phyloP scores from a whole-genome alignment of 2,113 vertebrate species.

The Oryzias javanicus region DNA sequence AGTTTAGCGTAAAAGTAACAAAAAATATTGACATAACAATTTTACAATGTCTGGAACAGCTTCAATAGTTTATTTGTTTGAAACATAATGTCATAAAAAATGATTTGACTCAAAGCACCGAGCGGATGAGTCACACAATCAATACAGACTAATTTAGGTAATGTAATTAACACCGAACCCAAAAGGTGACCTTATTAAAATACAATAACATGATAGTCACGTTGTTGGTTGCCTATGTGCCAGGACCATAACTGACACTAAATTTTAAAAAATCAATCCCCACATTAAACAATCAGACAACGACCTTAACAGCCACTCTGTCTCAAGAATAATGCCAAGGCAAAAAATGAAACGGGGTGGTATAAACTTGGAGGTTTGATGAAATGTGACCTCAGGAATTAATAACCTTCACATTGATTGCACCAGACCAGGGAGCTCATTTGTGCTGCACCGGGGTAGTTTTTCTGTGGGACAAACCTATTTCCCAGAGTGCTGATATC shows the following conservation, averaged over 20 bases:
- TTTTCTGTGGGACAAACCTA: constrained; percentile 45
- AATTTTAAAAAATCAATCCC: constrained; percentile 6
- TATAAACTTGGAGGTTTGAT: constrained; percentile 28
- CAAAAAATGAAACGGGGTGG: constrained; percentile 29
- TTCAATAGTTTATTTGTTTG: no score
- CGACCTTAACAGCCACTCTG: constrained; percentile 10
- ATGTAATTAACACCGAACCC: constrained; percentile 4
- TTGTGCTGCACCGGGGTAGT: constrained; percentile 24
- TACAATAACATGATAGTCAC: background rate
- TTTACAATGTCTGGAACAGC: no score
- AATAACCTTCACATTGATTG: constrained; percentile 58
- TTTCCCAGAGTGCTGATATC: constrained; percentile 60
- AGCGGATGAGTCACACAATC: no score
- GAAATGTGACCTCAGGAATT: constrained; percentile 44
- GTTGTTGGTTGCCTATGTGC: no score
- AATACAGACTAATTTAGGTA: background rate
- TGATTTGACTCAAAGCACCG: no score
- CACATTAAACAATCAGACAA: constrained; percentile 19
- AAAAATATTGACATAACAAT: no score
- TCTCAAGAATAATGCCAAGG: constrained; percentile 12
- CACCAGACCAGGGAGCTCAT: constrained; percentile 51
- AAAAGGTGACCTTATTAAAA: background rate
- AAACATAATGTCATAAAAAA: no score
- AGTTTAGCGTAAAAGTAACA: no score
- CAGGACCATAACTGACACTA: background rate